These are phyloP conservation scores for Ostrea denselamellosa DNA, from an alignment of 1,140 invertebrate species.

Conservation along the genomic window DNA sequence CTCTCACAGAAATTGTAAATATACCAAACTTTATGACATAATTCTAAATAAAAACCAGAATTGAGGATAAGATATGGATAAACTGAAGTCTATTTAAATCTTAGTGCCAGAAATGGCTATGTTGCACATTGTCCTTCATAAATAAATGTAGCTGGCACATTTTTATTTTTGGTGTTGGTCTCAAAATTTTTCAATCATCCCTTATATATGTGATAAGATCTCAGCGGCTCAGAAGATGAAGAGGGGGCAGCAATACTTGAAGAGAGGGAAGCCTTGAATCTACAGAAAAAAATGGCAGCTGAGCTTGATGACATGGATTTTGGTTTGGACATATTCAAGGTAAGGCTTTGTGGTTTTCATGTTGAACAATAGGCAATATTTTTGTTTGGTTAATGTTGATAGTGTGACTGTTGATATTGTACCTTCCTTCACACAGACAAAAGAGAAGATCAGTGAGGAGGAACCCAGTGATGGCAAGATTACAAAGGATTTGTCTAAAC, in stretches of 20 bases:
- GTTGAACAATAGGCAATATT: too few species aligned
- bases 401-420: neutral
- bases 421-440: conserved; percentile 25
- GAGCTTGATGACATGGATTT: conserved; percentile 91
- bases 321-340: conserved; percentile 83
- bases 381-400: neutral
- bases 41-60: too few species aligned
- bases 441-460: conserved; percentile 36
- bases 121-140: too few species aligned
- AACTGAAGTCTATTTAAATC: too few species aligned
- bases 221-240: conserved; percentile 80
- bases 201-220: conserved; percentile 29
- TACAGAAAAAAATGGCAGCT: conserved; percentile 88
- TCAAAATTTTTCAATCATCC: too few species aligned
- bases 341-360: conserved; percentile 2
- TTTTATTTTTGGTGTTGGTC: too few species aligned
- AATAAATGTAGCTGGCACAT: too few species aligned
- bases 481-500: conserved; percentile 49
- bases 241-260: conserved; percentile 85
- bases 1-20: too few species aligned
- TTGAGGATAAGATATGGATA: too few species aligned
- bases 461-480: conserved; percentile 48
- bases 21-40: too few species aligned
- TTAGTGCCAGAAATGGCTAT: too few species aligned
- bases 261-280: conserved; percentile 90